Conservation (phyloP, 2,888 invertebrate species). For the Sminthurides aquaticus region DNA sequence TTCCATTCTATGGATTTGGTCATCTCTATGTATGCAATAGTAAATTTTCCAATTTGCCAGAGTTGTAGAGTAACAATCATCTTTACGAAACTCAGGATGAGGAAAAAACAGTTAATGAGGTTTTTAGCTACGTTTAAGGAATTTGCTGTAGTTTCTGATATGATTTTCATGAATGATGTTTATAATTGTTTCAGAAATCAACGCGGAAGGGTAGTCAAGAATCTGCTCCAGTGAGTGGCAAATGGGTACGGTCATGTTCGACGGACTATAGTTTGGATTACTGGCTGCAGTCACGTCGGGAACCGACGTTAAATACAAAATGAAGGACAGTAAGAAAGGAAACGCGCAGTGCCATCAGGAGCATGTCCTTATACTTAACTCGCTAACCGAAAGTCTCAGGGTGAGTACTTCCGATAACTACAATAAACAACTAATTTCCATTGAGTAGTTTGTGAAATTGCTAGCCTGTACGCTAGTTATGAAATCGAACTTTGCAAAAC, state of each 20-base stretch:
- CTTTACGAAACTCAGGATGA: not conserved
- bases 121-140: no score
- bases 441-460: no score
- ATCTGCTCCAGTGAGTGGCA: no score
- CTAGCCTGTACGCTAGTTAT: no score
- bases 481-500: no score
- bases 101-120: not conserved
- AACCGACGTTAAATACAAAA: not conserved
- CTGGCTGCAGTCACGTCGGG: no score
- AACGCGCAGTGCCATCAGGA: conserved; percentile 13
- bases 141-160: not conserved
- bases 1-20: not conserved
- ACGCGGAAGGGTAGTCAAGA: no score
- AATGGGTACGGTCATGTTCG: not conserved
- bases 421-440: no score
- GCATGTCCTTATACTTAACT: conserved; percentile 14
- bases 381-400: conserved; percentile 12
- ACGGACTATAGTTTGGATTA: no score
- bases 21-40: not conserved
- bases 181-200: no score
- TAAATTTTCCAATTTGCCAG: conserved; percentile 1
- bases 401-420: no score
- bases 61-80: not conserved
- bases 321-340: conserved; percentile 10
- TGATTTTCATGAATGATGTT: no score